Base-by-base conservation (phyloP, 2,113 vertebrate genomes). In the Noturus placidus region DNA sequence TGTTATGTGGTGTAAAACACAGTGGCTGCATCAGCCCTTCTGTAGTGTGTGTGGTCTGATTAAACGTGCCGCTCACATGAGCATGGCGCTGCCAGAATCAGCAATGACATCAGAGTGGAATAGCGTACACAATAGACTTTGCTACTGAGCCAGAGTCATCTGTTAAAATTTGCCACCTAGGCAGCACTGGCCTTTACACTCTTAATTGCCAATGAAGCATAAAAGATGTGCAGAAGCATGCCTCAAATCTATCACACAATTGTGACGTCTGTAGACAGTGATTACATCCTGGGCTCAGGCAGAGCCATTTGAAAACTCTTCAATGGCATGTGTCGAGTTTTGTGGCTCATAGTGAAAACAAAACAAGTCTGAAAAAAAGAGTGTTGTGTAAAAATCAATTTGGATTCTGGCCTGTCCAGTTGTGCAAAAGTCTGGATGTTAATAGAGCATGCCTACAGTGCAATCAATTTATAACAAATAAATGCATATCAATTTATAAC, bases 11-110 rank as follows among this genome's bases (percentile, higher is more conserved):
- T 20, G 25, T 82, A 77, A 85, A 85, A 67, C 54, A 19, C 57
- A 11, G 83, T 46, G 74, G 70, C 72, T 83, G 61, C 63, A 59
- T 69, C 22, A 1, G 42, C 79, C 57, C 74, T 87, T 15, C 10
- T 77, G 84, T 85, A 69, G 85, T 85, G 52, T 82, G 88, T 89
- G 87, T 88, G 90, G 88, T 88, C 89, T 85, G 76, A 86, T 84
- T 88, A 69, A 70, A 79, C 61, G 74, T 54, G 56, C 35, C 54
- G n/a, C 87, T 90, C 67, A 87, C 22, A n/a, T 56, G 46, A 14
- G 46, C 38, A 63, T n/a, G 72, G 56, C 74, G 27, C 70, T 86
- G 89, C 91, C 91, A 91, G 88, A 82, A 82, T 63, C 84, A 91
- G 86, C 89, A 88, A 50, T 84, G 63, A 77, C 86, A 50, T 84